These are phyloP conservation scores for Drosophila pseudoobscura DNA, from an alignment of 1,140 invertebrate genomes.

Conservation along the genomic window DNA sequence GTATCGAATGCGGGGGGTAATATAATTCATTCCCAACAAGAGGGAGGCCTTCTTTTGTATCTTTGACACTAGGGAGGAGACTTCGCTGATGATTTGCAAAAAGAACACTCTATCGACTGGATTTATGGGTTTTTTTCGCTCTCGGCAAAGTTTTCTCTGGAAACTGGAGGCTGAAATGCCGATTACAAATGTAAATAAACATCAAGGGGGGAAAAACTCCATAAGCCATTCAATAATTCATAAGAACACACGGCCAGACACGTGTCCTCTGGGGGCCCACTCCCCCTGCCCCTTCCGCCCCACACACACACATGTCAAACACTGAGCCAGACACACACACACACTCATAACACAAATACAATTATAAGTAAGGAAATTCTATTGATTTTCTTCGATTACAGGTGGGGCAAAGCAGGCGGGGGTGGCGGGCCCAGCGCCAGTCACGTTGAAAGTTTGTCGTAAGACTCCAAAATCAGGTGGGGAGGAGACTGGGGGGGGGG, in stretches of 20 bases:
- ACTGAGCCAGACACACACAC: slow-evolving; percentile 4
- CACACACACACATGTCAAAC: slow-evolving; percentile 9
- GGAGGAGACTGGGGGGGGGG: background rate
- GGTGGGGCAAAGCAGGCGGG: background rate
- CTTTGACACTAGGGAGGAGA: too few species aligned
- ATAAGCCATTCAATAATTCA: slow-evolving; percentile 67
- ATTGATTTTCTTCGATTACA: slow-evolving; percentile 68
- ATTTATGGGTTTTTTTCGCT: background rate
- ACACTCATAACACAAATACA: slow-evolving; percentile 41
- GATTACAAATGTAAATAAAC: slow-evolving; percentile 62
- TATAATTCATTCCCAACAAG: too few species aligned
- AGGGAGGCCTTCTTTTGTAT: too few species aligned
- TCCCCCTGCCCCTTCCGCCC: background rate
- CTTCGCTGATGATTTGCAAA: too few species aligned
- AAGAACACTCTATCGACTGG: too few species aligned
- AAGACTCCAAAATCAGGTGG: too few species aligned
- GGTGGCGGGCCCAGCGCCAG: background rate
- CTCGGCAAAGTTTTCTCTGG: too few species aligned
- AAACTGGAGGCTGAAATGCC: slow-evolving; percentile 6
- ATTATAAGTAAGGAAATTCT: slow-evolving; percentile 52
- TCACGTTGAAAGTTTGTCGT: slow-evolving; percentile 22
- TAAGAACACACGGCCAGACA: slow-evolving; percentile 28
- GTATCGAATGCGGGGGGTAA: too few species aligned
- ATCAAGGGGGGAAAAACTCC: slow-evolving; percentile 42
- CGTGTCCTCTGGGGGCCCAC: too few species aligned